phyloP scores from a whole-genome alignment of 2,797 vertebrate genomes.

The Strix occidentalis region DNA sequence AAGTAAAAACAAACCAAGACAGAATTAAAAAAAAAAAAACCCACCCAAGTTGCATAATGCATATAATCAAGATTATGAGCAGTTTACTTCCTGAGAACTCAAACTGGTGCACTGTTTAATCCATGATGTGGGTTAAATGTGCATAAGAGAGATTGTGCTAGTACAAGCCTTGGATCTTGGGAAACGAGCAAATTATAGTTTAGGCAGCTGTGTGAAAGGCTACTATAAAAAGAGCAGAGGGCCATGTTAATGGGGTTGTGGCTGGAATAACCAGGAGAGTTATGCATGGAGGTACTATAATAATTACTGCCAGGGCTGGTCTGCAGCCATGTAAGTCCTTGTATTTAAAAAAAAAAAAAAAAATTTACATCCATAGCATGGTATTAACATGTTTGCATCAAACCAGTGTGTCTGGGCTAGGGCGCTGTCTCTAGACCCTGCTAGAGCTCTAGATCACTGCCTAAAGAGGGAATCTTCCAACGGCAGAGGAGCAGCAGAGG shows the following conservation, averaged over 20 bases:
- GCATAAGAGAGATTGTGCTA: neutral
- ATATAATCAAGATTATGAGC: neutral
- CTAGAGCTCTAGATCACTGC: neutral
- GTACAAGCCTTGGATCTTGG: neutral
- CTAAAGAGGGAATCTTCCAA: neutral
- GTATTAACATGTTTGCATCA: neutral
- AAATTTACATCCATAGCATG: accelerated
- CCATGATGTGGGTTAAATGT: neutral
- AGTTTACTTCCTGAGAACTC: neutral
- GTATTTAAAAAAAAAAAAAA: neutral
- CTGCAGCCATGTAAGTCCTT: neutral
- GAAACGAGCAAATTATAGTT: neutral
- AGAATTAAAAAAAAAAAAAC: neutral
- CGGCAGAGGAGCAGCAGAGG: neutral
- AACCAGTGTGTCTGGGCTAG: neutral
- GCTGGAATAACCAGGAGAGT: neutral
- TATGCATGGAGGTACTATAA: neutral
- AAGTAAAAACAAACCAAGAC: neutral
- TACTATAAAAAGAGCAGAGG: neutral
- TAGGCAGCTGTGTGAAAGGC: neutral
- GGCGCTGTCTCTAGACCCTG: neutral
- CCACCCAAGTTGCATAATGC: neutral
- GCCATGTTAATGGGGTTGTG: neutral
- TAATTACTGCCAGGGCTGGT: neutral
- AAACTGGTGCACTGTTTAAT: neutral